A percentile compares a stretch with the other conserved stretches of the same genome.
phyloP scores from a whole-genome alignment of 2,113 vertebrate species.

The Ophiodon elongatus region DNA sequence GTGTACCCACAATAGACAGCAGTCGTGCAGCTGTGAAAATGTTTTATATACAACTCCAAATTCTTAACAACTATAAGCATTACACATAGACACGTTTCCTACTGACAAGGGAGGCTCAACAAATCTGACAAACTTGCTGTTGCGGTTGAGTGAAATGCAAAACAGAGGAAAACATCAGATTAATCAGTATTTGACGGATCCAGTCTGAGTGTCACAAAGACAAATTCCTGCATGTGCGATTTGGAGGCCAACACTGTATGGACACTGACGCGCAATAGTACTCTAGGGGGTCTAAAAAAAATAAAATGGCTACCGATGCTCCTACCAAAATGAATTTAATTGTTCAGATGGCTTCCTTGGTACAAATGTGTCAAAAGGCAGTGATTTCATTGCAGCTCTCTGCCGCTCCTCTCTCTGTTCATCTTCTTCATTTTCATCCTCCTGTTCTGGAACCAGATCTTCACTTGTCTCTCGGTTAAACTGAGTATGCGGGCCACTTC shows the following conservation, averaged over 20 bases:
- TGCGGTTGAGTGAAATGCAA: constrained; percentile 1
- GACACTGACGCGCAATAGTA: constrained; percentile 12
- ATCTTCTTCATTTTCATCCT: constrained; percentile 99
- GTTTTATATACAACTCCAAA: constrained; percentile 64
- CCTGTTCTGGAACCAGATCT: constrained; percentile 99
- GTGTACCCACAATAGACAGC: constrained; percentile 34
- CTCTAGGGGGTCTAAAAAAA: constrained; percentile 2
- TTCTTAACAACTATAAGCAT: constrained; percentile 47
- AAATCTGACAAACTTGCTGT: background rate
- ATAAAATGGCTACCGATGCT: constrained; percentile 23
- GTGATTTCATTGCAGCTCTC: constrained; percentile 85
- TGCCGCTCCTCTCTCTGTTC: constrained; percentile 93
- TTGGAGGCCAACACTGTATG: constrained; percentile 1
- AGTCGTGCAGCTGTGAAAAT: constrained; percentile 38
- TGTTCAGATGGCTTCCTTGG: constrained; percentile 51
- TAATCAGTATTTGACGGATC: background rate
- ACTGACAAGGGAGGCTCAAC: background rate
- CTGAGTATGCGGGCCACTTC: constrained; percentile 97
- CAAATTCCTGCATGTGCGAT: constrained; percentile 19
- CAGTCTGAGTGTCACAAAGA: constrained; percentile 13
- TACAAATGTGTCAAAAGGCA: constrained; percentile 26
- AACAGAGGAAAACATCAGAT: constrained; percentile 5
- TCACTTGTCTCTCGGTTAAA: constrained; percentile 98
- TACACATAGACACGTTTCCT: constrained; percentile 42
- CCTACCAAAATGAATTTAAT: constrained; percentile 42